Evolutionary conservation across 2,888 invertebrate species (phyloP).

Genomic region (Melinaea marsaeus): DNA sequence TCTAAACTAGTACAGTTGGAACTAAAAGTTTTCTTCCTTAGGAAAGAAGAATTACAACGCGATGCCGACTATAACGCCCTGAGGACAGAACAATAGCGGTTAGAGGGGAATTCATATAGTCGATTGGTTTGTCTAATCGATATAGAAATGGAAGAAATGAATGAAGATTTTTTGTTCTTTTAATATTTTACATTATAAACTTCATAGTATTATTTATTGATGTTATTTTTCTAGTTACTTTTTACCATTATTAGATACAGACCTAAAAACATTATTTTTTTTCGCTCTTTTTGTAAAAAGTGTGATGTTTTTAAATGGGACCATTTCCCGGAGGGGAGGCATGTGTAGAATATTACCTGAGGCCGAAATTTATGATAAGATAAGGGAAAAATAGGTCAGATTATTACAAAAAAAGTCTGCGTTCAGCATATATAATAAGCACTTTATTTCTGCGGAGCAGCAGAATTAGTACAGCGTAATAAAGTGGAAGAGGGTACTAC

Average conservation of each 20-base stretch:
- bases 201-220: no score
- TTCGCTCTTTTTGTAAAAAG: background rate
- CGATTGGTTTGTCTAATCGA: no score
- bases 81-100: no score
- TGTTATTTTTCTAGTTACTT: no score
- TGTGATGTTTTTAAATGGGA: background rate
- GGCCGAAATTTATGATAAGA: constrained; percentile 23
- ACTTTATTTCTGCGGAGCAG: constrained; percentile 12
- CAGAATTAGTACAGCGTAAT: constrained; percentile 9
- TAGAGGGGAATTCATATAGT: no score
- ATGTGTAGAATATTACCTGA: constrained; percentile 17
- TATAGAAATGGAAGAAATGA: no score
- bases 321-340: background rate
- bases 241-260: no score
- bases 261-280: background rate
- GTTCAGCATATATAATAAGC: constrained; percentile 23
- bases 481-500: background rate
- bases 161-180: no score
- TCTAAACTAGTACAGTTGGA: constrained; percentile 2
- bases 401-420: constrained; percentile 20
- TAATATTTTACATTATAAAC: no score
- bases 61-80: no score
- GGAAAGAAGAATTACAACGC: constrained; percentile 18
- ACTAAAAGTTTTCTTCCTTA: constrained; percentile 19
- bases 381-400: constrained; percentile 14